phyloP scores from a whole-genome alignment of 2,797 vertebrate genomes.

The Scarus forsteni region DNA sequence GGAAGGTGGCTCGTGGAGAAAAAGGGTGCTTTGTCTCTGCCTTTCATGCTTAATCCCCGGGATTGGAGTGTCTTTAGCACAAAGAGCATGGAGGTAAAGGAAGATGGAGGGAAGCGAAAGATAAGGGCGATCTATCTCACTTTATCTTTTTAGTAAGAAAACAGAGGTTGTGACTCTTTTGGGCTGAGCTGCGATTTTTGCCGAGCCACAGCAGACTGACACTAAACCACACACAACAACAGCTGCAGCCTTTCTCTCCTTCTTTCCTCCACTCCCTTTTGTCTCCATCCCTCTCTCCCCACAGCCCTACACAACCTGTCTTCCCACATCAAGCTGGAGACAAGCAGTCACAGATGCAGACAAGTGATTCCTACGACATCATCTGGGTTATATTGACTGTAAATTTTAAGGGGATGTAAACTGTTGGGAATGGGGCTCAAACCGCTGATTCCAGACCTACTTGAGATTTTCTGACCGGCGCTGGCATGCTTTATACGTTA shows the following conservation, averaged over 20 bases:
- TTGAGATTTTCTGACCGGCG: conserved; percentile 9
- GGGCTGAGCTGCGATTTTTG: conserved; percentile 40
- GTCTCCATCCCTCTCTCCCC: conserved; percentile 56
- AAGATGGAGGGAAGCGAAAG: conserved; percentile 12
- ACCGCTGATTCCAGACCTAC: background rate
- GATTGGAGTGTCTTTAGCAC: conserved; percentile 18
- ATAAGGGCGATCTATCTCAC: conserved; percentile 15
- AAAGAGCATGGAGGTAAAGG: conserved; percentile 3
- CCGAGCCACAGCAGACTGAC: conserved; percentile 39
- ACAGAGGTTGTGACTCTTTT: conserved; percentile 21
- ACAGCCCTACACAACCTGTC: conserved; percentile 75
- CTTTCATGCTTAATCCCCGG: conserved; percentile 50
- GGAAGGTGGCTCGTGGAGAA: conserved; percentile 17
- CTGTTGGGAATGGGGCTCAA: conserved; percentile 5
- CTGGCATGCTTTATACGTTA: conserved; percentile 31
- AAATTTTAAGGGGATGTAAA: conserved; percentile 20
- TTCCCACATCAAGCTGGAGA: conserved; percentile 72
- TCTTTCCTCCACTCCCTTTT: conserved; percentile 40
- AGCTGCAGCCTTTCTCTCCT: conserved; percentile 58
- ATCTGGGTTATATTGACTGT: conserved; percentile 20
- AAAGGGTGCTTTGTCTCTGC: conserved; percentile 37
- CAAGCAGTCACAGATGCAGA: conserved; percentile 67
- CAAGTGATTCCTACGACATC: conserved; percentile 16
- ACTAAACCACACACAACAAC: conserved; percentile 62
- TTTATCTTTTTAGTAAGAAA: conserved; percentile 18